Conservation (phyloP, 92 coral and sea anemone species). For the Muricea muricata region DNA sequence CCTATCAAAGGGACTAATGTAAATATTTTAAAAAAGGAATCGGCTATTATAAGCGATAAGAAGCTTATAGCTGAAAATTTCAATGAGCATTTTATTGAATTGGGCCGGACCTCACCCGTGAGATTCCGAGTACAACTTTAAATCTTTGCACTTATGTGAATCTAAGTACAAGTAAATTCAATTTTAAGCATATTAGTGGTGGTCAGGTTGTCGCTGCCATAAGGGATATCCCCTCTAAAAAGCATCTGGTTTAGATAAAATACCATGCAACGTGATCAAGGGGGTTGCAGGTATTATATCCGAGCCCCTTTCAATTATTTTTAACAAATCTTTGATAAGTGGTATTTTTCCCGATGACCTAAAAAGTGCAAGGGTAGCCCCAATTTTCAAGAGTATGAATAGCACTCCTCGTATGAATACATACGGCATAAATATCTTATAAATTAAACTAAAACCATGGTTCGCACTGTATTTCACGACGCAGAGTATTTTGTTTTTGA, state of each 20-base stretch:
- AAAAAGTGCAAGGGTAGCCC: too few species aligned
- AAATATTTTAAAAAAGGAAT: background rate
- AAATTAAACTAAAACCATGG: too few species aligned
- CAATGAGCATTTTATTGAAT: background rate
- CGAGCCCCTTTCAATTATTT: background rate
- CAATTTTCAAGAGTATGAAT: too few species aligned
- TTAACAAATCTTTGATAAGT: background rate
- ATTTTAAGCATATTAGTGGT: conserved; percentile 36
- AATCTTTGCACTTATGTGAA: conserved; percentile 23
- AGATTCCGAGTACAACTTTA: background rate
- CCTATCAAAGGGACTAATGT: background rate
- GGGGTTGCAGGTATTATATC: too few species aligned
- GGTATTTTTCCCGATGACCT: background rate
- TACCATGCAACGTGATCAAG: background rate
- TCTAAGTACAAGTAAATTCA: background rate
- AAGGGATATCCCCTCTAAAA: conserved; percentile 22
- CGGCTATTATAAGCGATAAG: background rate
- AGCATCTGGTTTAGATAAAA: conserved; percentile 50
- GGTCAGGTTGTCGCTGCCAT: conserved; percentile 32
- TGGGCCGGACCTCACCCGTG: background rate
- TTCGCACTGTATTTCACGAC: too few species aligned
- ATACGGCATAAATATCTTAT: too few species aligned
- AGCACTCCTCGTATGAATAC: too few species aligned
- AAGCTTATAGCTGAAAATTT: background rate
- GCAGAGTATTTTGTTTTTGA: too few species aligned